Percentiles rank a stretch among this genome's conserved stretches.
Conservation (phyloP, 2,888 invertebrate genomes). For the Stenodera caucasica region DNA sequence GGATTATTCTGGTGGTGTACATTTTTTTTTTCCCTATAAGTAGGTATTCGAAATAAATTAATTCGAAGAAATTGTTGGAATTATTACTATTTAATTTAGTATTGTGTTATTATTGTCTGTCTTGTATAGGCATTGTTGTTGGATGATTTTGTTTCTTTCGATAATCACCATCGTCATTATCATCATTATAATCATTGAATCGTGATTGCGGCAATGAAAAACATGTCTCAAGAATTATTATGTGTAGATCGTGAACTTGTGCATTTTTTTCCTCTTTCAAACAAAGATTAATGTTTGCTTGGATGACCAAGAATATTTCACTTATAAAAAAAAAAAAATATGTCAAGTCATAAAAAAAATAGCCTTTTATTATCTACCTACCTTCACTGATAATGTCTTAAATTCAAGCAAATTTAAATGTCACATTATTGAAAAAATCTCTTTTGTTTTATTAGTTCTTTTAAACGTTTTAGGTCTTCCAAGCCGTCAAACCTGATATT, state of each 20-base stretch:
- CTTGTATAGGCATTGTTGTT: not conserved
- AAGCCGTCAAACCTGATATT: not conserved
- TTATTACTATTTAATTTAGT: too few relatives aligned
- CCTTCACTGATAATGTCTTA: conserved; percentile 12
- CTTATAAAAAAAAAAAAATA: conserved; percentile 1
- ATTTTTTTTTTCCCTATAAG: too few relatives aligned
- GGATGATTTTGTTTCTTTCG: conserved; percentile 5
- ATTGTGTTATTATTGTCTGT: not conserved
- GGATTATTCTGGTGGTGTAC: not conserved
- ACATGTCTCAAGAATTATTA: conserved; percentile 10
- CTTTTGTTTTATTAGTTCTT: not conserved
- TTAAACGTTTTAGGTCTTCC: not conserved
- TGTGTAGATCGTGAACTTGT: conserved; percentile 11
- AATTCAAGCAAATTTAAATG: too few relatives aligned
- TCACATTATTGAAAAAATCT: not conserved
- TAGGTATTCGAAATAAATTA: too few relatives aligned
- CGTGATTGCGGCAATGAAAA: conserved; percentile 10
- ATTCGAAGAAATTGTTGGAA: too few relatives aligned
- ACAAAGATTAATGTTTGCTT: conserved; percentile 17
- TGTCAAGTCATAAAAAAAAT: conserved; percentile 13
- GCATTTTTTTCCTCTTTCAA: conserved; percentile 7
- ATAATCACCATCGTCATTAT: not conserved
- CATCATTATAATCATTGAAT: not conserved
- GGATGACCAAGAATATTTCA: conserved; percentile 9
- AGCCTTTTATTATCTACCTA: conserved; percentile 19